phyloP scores from a whole-genome alignment of 2,797 vertebrate genomes.

The Pseudocheirus occidentalis region DNA sequence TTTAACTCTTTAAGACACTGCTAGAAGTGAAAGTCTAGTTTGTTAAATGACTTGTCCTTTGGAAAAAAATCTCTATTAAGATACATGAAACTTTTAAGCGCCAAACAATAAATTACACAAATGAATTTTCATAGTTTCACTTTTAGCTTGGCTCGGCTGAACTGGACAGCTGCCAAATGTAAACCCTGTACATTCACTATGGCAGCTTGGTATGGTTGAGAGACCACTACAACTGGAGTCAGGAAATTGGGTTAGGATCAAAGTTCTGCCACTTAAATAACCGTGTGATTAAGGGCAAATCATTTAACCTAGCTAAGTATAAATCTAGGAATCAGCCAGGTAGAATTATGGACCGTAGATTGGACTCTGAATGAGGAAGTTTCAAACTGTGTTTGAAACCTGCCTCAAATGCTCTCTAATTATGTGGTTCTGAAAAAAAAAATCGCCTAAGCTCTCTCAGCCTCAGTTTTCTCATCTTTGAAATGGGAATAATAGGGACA shows the following conservation, averaged over 20 bases:
- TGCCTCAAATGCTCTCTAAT: neutral
- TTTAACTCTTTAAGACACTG: neutral
- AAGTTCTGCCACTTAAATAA: neutral
- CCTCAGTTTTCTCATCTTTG: rapidly evolving
- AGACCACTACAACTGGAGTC: neutral
- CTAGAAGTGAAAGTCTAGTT: neutral
- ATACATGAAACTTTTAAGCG: neutral
- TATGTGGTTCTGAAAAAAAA: rapidly evolving
- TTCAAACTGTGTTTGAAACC: too few relatives aligned
- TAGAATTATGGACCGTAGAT: rapidly evolving
- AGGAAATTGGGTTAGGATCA: neutral
- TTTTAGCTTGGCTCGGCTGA: neutral
- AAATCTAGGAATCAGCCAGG: neutral
- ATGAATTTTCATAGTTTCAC: neutral
- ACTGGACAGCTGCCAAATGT: neutral
- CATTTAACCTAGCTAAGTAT: neutral
- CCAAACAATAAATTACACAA: neutral
- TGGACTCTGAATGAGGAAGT: neutral
- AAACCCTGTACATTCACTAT: neutral
- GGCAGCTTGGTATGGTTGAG: neutral
- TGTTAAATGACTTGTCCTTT: neutral
- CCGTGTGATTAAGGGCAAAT: neutral
- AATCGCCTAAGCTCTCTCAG: neutral
- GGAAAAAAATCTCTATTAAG: neutral
- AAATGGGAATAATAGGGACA: rapidly evolving